Conservation (phyloP, 2,113 vertebrate genomes). For the Actinemys pallida region DNA sequence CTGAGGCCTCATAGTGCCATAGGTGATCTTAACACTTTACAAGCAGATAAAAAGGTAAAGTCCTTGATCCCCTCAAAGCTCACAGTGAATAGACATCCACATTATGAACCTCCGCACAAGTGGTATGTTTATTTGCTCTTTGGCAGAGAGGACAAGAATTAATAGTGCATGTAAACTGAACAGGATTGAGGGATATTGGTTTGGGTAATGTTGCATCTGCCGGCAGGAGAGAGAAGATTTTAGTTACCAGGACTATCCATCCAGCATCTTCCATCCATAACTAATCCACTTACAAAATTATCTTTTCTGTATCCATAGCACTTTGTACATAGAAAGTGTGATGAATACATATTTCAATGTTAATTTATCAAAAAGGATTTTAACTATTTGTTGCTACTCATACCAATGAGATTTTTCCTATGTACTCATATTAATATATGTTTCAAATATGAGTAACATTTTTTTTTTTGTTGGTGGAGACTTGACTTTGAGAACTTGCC, state of each 20-base stretch:
- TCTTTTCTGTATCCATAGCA: neutral
- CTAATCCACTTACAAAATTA: neutral
- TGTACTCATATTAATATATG: no score
- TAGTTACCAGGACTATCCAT: neutral
- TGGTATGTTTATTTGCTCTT: neutral
- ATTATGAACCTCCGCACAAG: no score
- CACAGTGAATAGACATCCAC: no score
- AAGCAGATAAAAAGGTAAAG: no score
- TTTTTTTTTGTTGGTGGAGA: no score
- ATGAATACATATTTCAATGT: neutral
- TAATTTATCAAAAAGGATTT: neutral
- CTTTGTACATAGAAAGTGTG: neutral
- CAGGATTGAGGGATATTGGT: neutral
- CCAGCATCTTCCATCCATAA: neutral
- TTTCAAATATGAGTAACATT: no score
- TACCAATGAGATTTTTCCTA: neutral
- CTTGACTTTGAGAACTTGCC: no score
- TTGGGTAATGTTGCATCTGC: neutral
- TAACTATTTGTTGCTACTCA: neutral
- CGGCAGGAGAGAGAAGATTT: neutral
- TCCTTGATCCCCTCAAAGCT: no score
- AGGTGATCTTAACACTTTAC: no score
- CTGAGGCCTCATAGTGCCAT: no score
- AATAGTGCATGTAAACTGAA: neutral
- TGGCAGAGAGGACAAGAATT: neutral